Percentiles rank a stretch among this genome's conserved stretches.
These are phyloP conservation scores for Polyommatus iphigenia DNA, from an alignment of 2,888 invertebrate genomes.

Conservation along the genomic window DNA sequence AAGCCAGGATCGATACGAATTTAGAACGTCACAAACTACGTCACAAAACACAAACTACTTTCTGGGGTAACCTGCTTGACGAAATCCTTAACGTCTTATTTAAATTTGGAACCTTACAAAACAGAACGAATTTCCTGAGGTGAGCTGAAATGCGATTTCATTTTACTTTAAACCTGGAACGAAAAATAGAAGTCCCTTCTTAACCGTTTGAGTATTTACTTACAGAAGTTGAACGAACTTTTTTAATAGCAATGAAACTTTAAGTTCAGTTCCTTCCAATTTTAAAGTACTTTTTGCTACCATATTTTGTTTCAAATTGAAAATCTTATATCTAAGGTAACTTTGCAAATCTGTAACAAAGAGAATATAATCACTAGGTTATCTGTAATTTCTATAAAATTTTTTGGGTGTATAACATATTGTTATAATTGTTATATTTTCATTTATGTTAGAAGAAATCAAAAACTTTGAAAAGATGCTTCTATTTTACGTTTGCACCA, in stretches of 20 bases:
- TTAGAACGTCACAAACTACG: neutral
- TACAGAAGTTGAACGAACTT: conserved; percentile 6
- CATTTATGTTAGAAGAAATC: too few relatives aligned
- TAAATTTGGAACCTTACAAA: conserved; percentile 12
- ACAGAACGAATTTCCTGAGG: neutral
- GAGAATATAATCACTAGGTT: too few relatives aligned
- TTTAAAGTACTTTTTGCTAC: neutral
- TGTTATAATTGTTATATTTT: too few relatives aligned
- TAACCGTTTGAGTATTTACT: conserved; percentile 8
- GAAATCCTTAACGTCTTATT: neutral
- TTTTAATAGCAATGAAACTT: conserved; percentile 15
- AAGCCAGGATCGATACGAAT: neutral
- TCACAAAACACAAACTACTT: neutral
- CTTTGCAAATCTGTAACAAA: too few relatives aligned
- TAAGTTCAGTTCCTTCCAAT: neutral
- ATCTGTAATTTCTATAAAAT: too few relatives aligned
- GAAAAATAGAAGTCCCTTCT: neutral
- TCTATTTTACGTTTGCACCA: too few relatives aligned
- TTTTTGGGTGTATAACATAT: too few relatives aligned
- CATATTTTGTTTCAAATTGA: neutral
- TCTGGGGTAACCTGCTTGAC: neutral
- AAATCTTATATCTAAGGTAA: too few relatives aligned
- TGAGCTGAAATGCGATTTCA: neutral
- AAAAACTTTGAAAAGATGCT: too few relatives aligned
- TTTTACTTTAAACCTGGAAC: neutral